Evolutionary conservation across 1,140 invertebrate species (phyloP), one percentile per base, ranked within the genome.

Genomic region (Ganaspis sp.): DNA sequence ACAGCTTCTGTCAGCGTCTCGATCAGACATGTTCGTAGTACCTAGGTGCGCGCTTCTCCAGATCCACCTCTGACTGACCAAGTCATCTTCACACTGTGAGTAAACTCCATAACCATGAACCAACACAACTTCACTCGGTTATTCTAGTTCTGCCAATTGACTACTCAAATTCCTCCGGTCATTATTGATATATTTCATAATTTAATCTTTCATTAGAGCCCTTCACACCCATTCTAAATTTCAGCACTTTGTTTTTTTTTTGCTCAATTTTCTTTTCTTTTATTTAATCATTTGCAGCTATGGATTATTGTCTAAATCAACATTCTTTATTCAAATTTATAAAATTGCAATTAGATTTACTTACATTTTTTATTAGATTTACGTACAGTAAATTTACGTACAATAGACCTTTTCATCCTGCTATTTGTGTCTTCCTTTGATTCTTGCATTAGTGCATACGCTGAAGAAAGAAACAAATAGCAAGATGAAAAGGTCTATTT

Each of bases 1-100:
- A 90, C 88, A 90, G 88, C 87, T 86, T 89, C 88, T 89, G 87
- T 88, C 87, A 90, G 85, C 87, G 85, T 88, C 85, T 86, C 87
- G 87, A 89, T 90, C 88, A 88, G 88, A 88, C 87, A 89, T 88
- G 87, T 86, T 84, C 83, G 84, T 89, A 89, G 87, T 89, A 89
- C 88, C 86, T 89, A 89, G 87, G 88, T 89, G 87, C 84, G 85
- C 84, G 84, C 87, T 89, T 81, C 85, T 89, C 83, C 88, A 86
- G 88, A 86, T 86, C 85, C 84, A 84, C 84, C 87, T 87, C 87
- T 86, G 86, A 88, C 86, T 87, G 85, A 87, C 83, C 86, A 84
- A 88, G 87, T 88, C 88, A 83, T 87, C 88, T 88, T 88, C 86
- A 86, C 86, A 88, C 87, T 84, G 88, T 90, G 88, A 89, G 88